Conservation (phyloP, 2,888 invertebrate species). For the Netelia inedita region DNA sequence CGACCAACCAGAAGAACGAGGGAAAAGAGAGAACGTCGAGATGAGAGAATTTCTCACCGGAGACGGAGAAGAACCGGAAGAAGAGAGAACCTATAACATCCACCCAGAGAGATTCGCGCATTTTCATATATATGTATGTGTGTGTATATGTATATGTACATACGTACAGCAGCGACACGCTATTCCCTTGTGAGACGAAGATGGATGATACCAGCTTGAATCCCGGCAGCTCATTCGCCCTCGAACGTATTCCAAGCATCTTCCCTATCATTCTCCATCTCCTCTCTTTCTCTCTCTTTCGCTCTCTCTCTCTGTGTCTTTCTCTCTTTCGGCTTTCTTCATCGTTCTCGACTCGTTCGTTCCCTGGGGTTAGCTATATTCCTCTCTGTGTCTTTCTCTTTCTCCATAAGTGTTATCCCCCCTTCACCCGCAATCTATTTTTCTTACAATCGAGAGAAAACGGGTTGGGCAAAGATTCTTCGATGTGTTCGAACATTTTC, state of each 20-base stretch:
- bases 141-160: conserved; percentile 12
- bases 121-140: not conserved
- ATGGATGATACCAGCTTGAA: conserved; percentile 78
- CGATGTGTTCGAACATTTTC: conserved; percentile 64
- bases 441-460: conserved; percentile 50
- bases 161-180: conserved; percentile 45
- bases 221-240: conserved; percentile 75
- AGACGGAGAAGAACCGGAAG: not conserved
- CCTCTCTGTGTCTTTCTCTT: not conserved
- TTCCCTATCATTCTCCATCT: conserved; percentile 28
- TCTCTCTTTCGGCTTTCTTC: conserved; percentile 16
- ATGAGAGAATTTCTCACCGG: conserved; percentile 45
- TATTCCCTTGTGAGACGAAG: conserved; percentile 76
- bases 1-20: not conserved
- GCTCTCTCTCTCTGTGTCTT: conserved; percentile 21
- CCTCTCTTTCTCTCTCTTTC: not conserved
- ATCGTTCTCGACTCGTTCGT: not conserved
- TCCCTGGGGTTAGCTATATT: conserved; percentile 2
- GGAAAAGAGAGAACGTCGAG: conserved; percentile 10
- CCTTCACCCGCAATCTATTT: conserved; percentile 28
- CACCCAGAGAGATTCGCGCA: not conserved
- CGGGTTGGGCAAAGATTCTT: conserved; percentile 42
- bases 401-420: conserved; percentile 35
- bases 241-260: conserved; percentile 70
- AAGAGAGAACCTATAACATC: conserved; percentile 1